Conservation (phyloP, 2,888 invertebrate species). For the Stenichneumon culpator region DNA sequence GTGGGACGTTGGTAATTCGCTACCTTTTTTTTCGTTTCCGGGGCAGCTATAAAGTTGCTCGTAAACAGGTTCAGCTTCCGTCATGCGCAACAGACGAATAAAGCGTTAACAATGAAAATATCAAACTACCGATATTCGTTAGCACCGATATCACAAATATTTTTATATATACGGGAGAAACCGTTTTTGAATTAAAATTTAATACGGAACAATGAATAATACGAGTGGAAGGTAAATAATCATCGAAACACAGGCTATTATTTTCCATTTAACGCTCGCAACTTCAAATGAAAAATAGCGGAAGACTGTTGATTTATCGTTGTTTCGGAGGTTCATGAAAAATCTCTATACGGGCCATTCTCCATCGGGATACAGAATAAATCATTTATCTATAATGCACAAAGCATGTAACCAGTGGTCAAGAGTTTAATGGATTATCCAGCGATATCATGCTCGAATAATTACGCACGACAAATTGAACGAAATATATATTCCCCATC, state of each 20-base stretch:
- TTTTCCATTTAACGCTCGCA: not conserved
- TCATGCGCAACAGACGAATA: too few relatives aligned
- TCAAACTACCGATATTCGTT: not conserved
- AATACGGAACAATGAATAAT: not conserved
- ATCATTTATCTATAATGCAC: constrained; percentile 38
- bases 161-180: not conserved
- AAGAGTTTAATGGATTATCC: constrained; percentile 28
- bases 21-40: too few relatives aligned
- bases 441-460: constrained; percentile 33
- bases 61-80: too few relatives aligned
- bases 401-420: constrained; percentile 36
- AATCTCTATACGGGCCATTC: constrained; percentile 4
- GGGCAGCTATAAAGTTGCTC: too few relatives aligned
- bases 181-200: not conserved
- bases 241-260: not conserved
- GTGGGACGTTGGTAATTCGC: too few relatives aligned
- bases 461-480: constrained; percentile 18
- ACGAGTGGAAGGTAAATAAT: not conserved
- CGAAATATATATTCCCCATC: not conserved
- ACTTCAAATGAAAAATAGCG: not conserved
- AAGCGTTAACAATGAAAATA: not conserved
- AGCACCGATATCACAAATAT: not conserved
- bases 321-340: constrained; percentile 19
- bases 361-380: constrained; percentile 7
- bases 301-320: constrained; percentile 1